Base-by-base conservation (phyloP, 53 echinoderm and acorn worm genomes). In the Echinarachnius parma region DNA sequence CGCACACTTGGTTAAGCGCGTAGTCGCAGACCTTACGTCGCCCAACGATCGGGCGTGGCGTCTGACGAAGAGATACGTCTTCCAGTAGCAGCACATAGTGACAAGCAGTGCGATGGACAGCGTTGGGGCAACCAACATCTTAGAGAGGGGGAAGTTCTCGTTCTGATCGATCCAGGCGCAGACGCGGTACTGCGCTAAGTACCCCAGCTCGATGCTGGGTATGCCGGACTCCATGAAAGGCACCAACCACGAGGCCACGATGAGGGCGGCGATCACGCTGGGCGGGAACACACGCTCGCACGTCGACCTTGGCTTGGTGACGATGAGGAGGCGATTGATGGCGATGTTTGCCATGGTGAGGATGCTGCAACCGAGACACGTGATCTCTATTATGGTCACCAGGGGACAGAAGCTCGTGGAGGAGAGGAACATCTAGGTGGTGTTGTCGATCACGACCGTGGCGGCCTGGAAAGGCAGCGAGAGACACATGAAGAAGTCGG, bases 141-240 rank as follows among this genome's bases (percentile, higher is more conserved):
- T 72, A 9, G 72, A 72, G 35, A 72, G 37, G 8, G 72, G 72
- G 29, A 33, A 72, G 1, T n/a, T 37, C 18, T 72, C 72, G 36
- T 72, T 31, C n/a, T n/a, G n/a, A n/a, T n/a, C n/a, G n/a, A n/a
- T n/a, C 72, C 72, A 72, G 18, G 72, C 72, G 23, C 72, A 72
- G 25, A 72, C 24, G 22, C 72, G 72, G n/a, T 55, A 72, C 23
- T 56, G 72, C 27, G 16, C 55, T 21, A 55, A 72, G 26, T 72
- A 72, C 18, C 72, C 54, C 19, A 72, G 57, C 15, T 24, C 28
- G 3, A 72, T 24, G 25, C 5, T 42, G 1, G 72, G 27, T 24
- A 72, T 20, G 28, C 72, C 72, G 8, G 56, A 72, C 56, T 39
- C 55, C 7, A 42, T 18, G 26, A 42, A 34, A 15, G 72, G 72